Percentiles rank a stretch among this genome's conserved stretches.
Evolutionary conservation across 2,113 vertebrate species (phyloP).

Genomic region (Raphicerus campestris): DNA sequence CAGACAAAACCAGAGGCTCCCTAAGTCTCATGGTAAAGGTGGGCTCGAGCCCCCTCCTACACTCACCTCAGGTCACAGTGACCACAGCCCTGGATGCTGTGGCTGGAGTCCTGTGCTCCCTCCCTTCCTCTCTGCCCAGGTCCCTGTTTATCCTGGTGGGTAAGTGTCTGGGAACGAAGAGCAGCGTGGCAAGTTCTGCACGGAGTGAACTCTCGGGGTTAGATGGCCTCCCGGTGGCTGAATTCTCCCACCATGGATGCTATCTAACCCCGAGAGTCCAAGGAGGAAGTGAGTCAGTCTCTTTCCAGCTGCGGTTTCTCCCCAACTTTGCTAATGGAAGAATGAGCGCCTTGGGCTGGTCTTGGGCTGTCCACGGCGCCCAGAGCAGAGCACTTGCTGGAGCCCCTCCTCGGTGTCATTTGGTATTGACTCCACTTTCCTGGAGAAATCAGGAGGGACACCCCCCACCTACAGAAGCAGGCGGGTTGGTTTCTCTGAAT

Average conservation of each 20-base stretch:
- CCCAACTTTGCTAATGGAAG: background rate
- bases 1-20: background rate
- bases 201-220: background rate
- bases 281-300: background rate
- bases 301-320: background rate
- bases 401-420: background rate
- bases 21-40: background rate
- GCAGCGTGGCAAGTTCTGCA: background rate
- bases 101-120: background rate
- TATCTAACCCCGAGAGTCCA: background rate
- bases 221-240: no score
- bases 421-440: background rate
- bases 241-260: background rate
- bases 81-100: background rate
- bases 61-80: background rate
- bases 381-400: fast-evolving
- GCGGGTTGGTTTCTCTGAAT: background rate
- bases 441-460: background rate
- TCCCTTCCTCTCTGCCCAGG: background rate
- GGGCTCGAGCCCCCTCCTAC: background rate
- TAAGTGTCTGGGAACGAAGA: background rate
- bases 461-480: background rate
- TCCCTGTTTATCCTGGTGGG: background rate
- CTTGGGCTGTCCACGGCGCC: background rate
- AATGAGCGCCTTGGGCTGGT: background rate